Evolutionary conservation across 2,797 vertebrate species (phyloP).

Genomic region (Malurus splendens): DNA sequence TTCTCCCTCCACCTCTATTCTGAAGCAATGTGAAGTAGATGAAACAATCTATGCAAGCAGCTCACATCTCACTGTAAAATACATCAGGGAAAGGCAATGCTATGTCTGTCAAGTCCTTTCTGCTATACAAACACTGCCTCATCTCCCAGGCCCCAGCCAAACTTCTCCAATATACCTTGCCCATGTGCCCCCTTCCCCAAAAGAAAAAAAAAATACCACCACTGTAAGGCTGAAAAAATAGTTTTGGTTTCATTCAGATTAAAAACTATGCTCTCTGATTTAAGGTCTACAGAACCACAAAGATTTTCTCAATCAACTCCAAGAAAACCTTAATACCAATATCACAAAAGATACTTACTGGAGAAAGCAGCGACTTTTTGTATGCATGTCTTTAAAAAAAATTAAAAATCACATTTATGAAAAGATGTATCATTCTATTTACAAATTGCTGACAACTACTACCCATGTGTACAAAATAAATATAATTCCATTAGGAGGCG

Average conservation of each 20-base stretch:
- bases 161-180: background rate
- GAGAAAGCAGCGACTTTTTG: background rate
- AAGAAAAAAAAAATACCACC: background rate
- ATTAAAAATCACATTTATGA: background rate
- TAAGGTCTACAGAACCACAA: background rate
- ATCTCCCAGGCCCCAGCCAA: background rate
- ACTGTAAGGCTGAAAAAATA: background rate
- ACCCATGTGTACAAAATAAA: background rate
- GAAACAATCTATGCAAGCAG: slow-evolving; percentile 4
- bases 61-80: background rate
- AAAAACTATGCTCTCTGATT: background rate
- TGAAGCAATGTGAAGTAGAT: background rate
- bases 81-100: background rate
- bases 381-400: background rate
- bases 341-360: background rate
- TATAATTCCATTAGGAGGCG: background rate
- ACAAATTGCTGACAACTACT: background rate
- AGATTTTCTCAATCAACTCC: background rate
- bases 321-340: background rate
- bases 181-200: accelerated
- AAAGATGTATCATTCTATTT: background rate
- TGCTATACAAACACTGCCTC: background rate
- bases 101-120: background rate
- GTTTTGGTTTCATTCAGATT: background rate
- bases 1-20: background rate